These are phyloP conservation scores for Hipposideros larvatus DNA, from an alignment of 2,797 vertebrate genomes.

Conservation along the genomic window DNA sequence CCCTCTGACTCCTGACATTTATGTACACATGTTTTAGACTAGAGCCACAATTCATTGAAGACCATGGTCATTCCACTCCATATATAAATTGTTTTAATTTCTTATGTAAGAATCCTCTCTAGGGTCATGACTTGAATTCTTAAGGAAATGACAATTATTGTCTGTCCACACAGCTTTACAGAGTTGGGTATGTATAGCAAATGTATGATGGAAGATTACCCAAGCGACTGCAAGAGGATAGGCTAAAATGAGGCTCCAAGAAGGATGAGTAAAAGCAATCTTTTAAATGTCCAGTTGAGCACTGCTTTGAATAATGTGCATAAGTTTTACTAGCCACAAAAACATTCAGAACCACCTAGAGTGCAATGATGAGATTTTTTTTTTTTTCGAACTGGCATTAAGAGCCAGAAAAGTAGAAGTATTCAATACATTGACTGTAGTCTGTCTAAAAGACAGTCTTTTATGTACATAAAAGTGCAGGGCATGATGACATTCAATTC, in stretches of 20 bases:
- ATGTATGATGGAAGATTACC: background rate
- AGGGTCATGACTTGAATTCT: background rate
- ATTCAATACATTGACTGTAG: background rate
- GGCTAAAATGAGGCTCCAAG: background rate
- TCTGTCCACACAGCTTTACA: background rate
- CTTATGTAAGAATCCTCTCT: background rate
- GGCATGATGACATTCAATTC: background rate
- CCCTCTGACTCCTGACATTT: background rate
- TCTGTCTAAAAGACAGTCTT: background rate
- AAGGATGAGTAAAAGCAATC: background rate
- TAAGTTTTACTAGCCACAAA: background rate
- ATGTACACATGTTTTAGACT: background rate
- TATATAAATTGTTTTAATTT: constrained; percentile 10
- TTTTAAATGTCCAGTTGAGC: background rate
- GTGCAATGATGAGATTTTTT: background rate
- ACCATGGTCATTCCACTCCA: background rate
- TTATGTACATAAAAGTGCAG: background rate
- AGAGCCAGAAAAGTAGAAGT: constrained; percentile 34
- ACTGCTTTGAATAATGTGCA: background rate
- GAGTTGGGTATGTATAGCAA: background rate
- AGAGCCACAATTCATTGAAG: background rate
- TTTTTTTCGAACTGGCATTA: background rate
- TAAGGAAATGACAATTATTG: constrained; percentile 21
- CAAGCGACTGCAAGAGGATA: background rate
- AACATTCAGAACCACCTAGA: background rate